These are phyloP conservation scores for Acromyrmex echinatior DNA, from an alignment of 1,140 invertebrate species.

Conservation along the genomic window DNA sequence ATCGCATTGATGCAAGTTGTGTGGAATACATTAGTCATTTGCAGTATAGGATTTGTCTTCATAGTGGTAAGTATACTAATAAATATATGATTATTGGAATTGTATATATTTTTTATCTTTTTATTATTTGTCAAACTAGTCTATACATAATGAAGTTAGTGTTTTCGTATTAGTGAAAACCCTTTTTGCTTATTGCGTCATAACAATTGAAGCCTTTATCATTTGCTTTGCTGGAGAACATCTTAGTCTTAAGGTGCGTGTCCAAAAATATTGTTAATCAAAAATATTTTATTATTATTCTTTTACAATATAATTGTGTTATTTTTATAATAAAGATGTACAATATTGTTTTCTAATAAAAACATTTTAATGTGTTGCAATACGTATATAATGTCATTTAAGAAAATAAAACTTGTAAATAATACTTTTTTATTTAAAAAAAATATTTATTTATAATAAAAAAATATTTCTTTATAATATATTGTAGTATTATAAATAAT, in stretches of 20 bases:
- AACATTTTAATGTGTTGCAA: not conserved
- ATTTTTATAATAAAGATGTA: not conserved
- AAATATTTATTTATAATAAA: no score
- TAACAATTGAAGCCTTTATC: conserved; percentile 39
- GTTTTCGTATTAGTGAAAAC: conserved; percentile 4
- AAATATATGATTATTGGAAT: not conserved
- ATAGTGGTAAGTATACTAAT: conserved; percentile 31
- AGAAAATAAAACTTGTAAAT: no score
- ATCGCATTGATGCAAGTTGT: conserved; percentile 48
- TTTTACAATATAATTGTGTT: not conserved
- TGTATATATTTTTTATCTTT: not conserved
- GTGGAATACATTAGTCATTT: conserved; percentile 45
- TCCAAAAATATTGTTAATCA: not conserved
- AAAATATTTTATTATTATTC: not conserved
- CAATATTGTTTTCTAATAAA: not conserved
- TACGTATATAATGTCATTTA: not conserved
- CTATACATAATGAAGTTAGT: not conserved
- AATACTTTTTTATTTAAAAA: no score
- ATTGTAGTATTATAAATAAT: no score
- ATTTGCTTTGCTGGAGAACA: conserved; percentile 63
- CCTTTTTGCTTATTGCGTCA: not conserved
- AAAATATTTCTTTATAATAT: no score
- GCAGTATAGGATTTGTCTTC: conserved; percentile 29
- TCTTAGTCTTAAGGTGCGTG: conserved; percentile 41
- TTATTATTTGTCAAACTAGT: conserved; percentile 12